Evolutionary conservation across 37 sponge, comb jelly and placozoan species (phyloP), one percentile per base, ranked within the genome.

Genomic region (Mnemiopsis leidyi): DNA sequence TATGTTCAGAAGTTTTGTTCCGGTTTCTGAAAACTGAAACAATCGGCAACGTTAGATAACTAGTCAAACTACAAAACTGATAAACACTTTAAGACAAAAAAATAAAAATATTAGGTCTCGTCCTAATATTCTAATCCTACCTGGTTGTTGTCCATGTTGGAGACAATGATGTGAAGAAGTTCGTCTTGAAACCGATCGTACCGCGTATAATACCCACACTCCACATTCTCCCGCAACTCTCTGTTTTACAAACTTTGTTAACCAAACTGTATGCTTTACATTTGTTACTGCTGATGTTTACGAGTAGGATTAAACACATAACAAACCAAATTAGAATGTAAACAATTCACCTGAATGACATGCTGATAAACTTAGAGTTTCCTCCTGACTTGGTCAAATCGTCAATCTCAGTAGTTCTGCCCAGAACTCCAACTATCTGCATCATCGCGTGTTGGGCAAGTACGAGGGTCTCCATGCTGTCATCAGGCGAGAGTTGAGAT

Each of bases 131-230:
- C n/a, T n/a, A n/a, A n/a, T n/a, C n/a, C 13, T 48, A 48, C 61
- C 61, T 48, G 79, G 35, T 77, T 77, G 0, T 3, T 33, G 79
- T 77, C 33, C 79, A 77, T 77, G 79, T 77, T 13, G 18, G 90
- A 85, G 23, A 85, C n/a, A 37, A 85, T 40, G 32, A 85, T 85
- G 61, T 85, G 61, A 9, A 85, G n/a, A 2, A 85, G 90, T 7
- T 85, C 90, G 29, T 85, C 90, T 28, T 85, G 90, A 25, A 85
- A 85, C 2, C 61, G 7, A 21, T 85, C 90, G 0, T 39, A 39
- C 35, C 90, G 33, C 90, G 30, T 40, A 25, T 85, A 85, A 29
- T 40, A 85, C 0, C 90, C 90, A 85, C 90, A 32, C 9, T 39
- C 9, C 3, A 85, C 90, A 85, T 85, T 85, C 48, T 71, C 75